These are phyloP conservation scores for Leptoclinus maculatus DNA, from an alignment of 2,797 vertebrate species.

Conservation along the genomic window DNA sequence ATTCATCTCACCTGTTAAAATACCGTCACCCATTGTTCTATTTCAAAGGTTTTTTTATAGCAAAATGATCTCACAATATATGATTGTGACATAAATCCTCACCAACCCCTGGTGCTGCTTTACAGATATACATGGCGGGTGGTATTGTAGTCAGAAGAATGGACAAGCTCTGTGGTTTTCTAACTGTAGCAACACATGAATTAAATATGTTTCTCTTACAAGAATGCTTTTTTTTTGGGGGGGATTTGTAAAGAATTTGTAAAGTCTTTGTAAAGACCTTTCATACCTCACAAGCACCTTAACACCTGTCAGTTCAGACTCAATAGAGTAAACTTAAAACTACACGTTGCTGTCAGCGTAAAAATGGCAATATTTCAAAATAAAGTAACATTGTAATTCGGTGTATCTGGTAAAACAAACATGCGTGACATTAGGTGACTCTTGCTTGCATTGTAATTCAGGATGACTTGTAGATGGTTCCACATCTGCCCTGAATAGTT, in stretches of 20 bases:
- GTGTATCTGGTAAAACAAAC: slow-evolving; percentile 9
- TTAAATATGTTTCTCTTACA: slow-evolving; percentile 25
- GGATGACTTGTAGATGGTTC: slow-evolving; percentile 30
- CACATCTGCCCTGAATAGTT: slow-evolving; percentile 27
- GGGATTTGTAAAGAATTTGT: neutral
- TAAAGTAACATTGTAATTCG: neutral
- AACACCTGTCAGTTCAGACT: slow-evolving; percentile 24
- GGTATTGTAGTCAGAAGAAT: slow-evolving; percentile 3
- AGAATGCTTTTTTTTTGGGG: neutral
- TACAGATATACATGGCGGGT: neutral
- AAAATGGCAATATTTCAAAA: slow-evolving; percentile 5
- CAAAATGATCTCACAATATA: slow-evolving; percentile 10
- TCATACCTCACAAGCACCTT: slow-evolving; percentile 12
- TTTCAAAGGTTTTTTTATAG: neutral
- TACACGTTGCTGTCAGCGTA: neutral
- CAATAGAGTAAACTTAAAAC: neutral
- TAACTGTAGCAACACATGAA: slow-evolving; percentile 23
- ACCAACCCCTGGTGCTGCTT: slow-evolving; percentile 4
- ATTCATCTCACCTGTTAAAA: slow-evolving; percentile 28
- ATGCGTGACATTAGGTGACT: slow-evolving; percentile 14
- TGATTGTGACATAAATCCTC: slow-evolving; percentile 1
- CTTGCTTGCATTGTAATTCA: slow-evolving; percentile 27
- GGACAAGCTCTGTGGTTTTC: slow-evolving; percentile 11
- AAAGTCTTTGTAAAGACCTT: slow-evolving; percentile 19
- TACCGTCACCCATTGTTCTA: neutral